Base-by-base conservation (phyloP, 2,888 invertebrate species). In the Tetragonisca angustula region DNA sequence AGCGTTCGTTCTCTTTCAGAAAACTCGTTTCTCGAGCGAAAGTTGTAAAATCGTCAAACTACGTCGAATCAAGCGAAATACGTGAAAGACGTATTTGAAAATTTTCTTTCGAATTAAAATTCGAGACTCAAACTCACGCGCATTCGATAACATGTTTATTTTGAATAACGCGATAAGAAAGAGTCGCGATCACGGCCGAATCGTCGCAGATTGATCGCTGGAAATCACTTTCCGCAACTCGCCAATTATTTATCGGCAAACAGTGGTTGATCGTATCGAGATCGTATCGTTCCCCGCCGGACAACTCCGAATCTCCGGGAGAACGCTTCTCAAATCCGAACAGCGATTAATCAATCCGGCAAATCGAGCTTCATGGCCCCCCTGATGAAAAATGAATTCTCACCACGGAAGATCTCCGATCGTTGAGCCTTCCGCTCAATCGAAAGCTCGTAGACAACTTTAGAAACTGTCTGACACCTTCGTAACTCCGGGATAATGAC, bases 201-300 rank as follows among this genome's bases (percentile, higher is more conserved):
- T 68, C 21, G 43, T 27, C n/a, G 4, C 27, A 32, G 59, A 68
- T 76, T 76, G 68, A 76, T 76, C 24, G 49, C 11, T 59, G 49
- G 59, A 50, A 76, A 76, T 68, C 56, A 49, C 59, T 68, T 65
- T 56, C 21, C 21, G 67, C 32, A 36, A 21, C 19, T 15, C 54
- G 43, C 24, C 74, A 54, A 75, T 75, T 75, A 76, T 76, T 76
- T 76, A 69, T 69, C 61, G 6, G 36, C 50, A 6, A 62, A 76
- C 50, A 69, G 32, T 49, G 59, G 59, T 32, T 59, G 76, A 68
- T 76, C 74, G 65, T 24, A 11, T 19, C 52, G 74, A 56, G 59
- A 76, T 69, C 69, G n/a, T 32, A 32, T 68, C 68, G 49, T 69
- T 76, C 61, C 50, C 32, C 61, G 56, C 15, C 24, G 43, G 76